A percentile compares a stretch with the other conserved stretches of the same genome.
Conservation (phyloP, 2,797 vertebrate genomes). For the Chrosomus eos region DNA sequence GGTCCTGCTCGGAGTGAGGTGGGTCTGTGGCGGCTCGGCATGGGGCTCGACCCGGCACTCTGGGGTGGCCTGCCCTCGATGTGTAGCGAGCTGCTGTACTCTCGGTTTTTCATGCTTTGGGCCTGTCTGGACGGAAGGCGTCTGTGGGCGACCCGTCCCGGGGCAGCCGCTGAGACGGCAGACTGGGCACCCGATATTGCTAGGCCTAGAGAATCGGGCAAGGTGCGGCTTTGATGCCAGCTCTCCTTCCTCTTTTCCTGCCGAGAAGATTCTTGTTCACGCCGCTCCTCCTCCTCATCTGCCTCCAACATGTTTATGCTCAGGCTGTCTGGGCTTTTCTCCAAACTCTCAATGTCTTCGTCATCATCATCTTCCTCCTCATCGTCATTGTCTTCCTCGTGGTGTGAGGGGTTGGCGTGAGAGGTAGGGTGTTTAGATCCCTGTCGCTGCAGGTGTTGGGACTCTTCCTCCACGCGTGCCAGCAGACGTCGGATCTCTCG, state of each 20-base stretch:
- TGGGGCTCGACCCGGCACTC: slow-evolving; percentile 85
- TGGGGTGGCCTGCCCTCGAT: slow-evolving; percentile 75
- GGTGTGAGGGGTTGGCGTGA: slow-evolving; percentile 76
- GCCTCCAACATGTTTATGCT: slow-evolving; percentile 65
- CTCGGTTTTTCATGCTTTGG: slow-evolving; percentile 89
- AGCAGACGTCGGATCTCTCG: slow-evolving; percentile 92
- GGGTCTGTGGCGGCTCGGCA: slow-evolving; percentile 78
- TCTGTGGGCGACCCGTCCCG: slow-evolving; percentile 48
- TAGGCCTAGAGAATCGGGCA: slow-evolving; percentile 79
- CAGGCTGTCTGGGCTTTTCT: slow-evolving; percentile 70
- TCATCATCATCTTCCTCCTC: slow-evolving; percentile 74
- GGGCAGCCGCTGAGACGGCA: not conserved
- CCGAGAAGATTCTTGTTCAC: slow-evolving; percentile 59
- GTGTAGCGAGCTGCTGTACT: slow-evolving; percentile 87
- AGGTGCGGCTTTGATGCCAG: slow-evolving; percentile 80
- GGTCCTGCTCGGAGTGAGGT: slow-evolving; percentile 71
- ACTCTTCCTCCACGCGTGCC: slow-evolving; percentile 93
- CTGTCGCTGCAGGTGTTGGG: slow-evolving; percentile 86
- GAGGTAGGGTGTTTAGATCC: slow-evolving; percentile 70
- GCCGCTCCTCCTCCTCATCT: slow-evolving; percentile 66
- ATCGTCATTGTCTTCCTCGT: slow-evolving; percentile 68
- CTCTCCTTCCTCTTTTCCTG: slow-evolving; percentile 65
- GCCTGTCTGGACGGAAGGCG: slow-evolving; percentile 69
- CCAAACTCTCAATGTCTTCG: slow-evolving; percentile 60
- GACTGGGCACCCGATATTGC: slow-evolving; percentile 56